phyloP scores from a whole-genome alignment of 2,113 vertebrate genomes.

The Murina feae region DNA sequence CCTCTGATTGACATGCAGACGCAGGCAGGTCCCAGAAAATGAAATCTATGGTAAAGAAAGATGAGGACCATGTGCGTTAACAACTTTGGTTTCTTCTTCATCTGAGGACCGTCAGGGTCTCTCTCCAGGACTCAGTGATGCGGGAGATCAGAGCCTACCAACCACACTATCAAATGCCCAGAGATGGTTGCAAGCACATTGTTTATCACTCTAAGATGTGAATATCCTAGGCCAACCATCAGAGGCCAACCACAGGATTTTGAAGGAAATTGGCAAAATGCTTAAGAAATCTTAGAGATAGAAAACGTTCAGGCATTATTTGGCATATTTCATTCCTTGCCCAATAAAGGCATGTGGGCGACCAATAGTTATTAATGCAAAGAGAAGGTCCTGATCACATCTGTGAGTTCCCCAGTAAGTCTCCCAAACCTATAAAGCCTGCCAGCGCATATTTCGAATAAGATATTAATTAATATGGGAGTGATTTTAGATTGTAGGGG shows the following conservation, averaged over 20 bases:
- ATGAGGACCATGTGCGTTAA: not conserved
- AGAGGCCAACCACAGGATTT: not conserved
- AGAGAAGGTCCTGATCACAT: not conserved
- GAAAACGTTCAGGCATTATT: not conserved
- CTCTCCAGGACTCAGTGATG: not conserved
- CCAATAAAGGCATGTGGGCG: not conserved
- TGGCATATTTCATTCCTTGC: not conserved
- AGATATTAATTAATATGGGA: not conserved
- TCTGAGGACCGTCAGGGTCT: not conserved
- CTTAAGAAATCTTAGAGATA: not conserved
- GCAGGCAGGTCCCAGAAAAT: constrained; percentile 10
- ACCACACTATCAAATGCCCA: not conserved
- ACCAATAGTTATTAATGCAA: not conserved
- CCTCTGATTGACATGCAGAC: constrained; percentile 41
- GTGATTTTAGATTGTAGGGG: not conserved
- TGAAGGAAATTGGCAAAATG: not conserved
- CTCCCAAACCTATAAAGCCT: not conserved
- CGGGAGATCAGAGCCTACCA: not conserved
- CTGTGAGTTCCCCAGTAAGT: not conserved
- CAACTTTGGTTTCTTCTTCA: not conserved
- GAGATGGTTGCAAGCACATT: not conserved
- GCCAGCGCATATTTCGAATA: not conserved
- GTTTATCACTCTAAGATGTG: not conserved
- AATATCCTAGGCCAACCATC: not conserved
- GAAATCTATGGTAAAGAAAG: constrained; percentile 30